phyloP scores from a whole-genome alignment of 2,113 vertebrate genomes.

The Pitta sordida region DNA sequence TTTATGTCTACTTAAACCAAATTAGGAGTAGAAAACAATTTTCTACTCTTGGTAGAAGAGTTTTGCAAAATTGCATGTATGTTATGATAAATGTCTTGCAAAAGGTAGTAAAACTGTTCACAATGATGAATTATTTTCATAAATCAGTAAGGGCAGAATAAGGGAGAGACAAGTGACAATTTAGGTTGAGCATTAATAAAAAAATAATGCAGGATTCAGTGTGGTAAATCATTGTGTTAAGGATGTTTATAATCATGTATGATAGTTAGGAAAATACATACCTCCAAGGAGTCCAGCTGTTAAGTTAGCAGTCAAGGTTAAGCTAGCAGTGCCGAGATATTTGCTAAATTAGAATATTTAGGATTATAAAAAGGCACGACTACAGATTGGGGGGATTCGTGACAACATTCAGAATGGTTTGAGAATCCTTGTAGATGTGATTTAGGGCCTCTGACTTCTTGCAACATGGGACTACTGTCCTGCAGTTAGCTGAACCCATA shows the following conservation, averaged over 20 bases:
- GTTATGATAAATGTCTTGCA: not conserved
- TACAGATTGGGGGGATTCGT: not conserved
- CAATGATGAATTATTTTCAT: slow-evolving; percentile 22
- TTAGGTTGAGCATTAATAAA: not conserved
- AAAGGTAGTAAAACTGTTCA: not conserved
- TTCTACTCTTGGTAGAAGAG: not conserved
- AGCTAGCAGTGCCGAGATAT: not conserved
- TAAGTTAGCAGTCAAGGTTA: not conserved
- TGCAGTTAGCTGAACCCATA: not conserved
- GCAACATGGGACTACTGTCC: accelerated
- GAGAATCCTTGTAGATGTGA: not conserved
- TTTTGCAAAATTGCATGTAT: not conserved
- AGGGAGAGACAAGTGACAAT: not conserved
- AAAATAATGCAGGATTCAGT: not conserved
- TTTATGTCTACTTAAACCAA: not conserved
- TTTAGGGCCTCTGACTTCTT: not conserved
- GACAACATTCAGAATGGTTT: not conserved
- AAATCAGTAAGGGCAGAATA: not conserved
- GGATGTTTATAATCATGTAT: not conserved
- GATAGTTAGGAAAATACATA: not conserved
- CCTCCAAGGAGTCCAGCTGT: not conserved
- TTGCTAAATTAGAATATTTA: not conserved
- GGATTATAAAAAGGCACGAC: not conserved
- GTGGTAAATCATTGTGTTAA: not conserved
- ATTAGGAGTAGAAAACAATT: not conserved